A percentile compares a stretch with the other conserved stretches of the same genome.
phyloP scores from a whole-genome alignment of 1,140 invertebrate genomes.

The Drosophila simulans region DNA sequence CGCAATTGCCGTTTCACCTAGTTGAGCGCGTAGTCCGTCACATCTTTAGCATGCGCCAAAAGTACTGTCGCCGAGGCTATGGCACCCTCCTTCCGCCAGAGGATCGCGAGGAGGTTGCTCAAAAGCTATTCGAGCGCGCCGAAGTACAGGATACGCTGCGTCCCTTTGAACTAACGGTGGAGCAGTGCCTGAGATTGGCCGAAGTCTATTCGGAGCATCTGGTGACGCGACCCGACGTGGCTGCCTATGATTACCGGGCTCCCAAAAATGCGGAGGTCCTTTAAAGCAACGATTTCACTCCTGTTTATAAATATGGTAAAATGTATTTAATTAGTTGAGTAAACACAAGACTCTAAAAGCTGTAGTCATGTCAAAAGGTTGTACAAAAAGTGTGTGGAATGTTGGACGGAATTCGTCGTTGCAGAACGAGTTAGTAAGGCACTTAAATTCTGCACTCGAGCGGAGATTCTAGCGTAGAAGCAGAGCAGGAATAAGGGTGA shows the following conservation, averaged over 20 bases:
- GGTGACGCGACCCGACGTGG: constrained; percentile 89
- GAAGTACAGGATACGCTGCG: constrained; percentile 89
- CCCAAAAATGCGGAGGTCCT: constrained; percentile 79
- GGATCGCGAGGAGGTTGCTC: constrained; percentile 87
- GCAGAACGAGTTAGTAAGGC: constrained; percentile 51
- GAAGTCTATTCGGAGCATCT: constrained; percentile 91
- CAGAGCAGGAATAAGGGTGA: constrained; percentile 19
- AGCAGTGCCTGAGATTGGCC: constrained; percentile 92
- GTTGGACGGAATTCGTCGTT: constrained; percentile 59
- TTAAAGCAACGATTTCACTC: constrained; percentile 46
- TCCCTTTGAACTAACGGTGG: constrained; percentile 90
- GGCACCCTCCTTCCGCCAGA: constrained; percentile 92
- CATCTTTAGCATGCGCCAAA: constrained; percentile 95
- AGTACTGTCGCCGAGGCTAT: constrained; percentile 90
- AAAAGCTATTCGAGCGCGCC: constrained; percentile 89
- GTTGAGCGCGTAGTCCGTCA: constrained; percentile 96
- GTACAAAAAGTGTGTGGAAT: constrained; percentile 66
- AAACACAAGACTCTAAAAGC: constrained; percentile 50
- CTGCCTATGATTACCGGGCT: constrained; percentile 89
- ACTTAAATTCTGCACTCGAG: constrained; percentile 32
- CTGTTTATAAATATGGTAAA: constrained; percentile 64
- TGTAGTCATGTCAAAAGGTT: constrained; percentile 46
- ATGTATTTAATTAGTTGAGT: constrained; percentile 68
- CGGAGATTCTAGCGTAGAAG: constrained; percentile 15
- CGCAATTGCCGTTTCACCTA: constrained; percentile 91